Evolutionary conservation across 30 jellyfish, hydroid and myxozoan genomes (phyloP), one percentile per base, ranked within the genome.

Genomic region (Pelagia noctiluca): DNA sequence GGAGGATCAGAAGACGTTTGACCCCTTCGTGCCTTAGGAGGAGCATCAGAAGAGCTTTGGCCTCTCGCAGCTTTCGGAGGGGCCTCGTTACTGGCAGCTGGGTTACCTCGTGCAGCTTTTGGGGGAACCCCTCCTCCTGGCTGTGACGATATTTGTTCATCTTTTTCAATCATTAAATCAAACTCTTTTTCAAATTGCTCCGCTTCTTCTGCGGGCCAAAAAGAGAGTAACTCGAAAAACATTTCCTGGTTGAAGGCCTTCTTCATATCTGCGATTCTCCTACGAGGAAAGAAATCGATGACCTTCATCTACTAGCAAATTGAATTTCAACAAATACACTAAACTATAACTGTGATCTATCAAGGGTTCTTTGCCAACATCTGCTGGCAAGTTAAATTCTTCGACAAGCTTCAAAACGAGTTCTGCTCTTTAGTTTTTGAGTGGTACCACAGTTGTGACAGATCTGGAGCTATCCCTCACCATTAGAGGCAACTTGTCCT

Each of bases 221-320:
- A 92, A 29, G 92, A 84, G 11, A 94, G 74, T 23, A 92, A 85
- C 63, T 86, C 95, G 48, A 78, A 86, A 4, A 83, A 67, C 98
- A 92, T 92, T 47, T 85, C 89, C 31, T 79, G 73, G 73, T 86
- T 77, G 89, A 92, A 92, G 30, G 67, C 46, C 1, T 29, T 70
- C 24, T 77, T 71, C 93, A 85, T 34, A 8, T 67, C 88, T 33
- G 36, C 69, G 38, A 83, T 46, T 23, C 37, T 64, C 31, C 97
- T 90, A 38, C 13, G 42, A 54, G 65, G 30, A 1, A 3, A 42
- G 31, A 70, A 0, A 10, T 71, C 13, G 31, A 13, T 8, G 23
- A 23, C 21, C n/a, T 18, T 32, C 67, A 11, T 47, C n/a, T 67
- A 8, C 13, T 67, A 24, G 24, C 7, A n/a, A n/a, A n/a, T 8